Base-by-base conservation (phyloP, 2,888 invertebrate species). In the Tipula lateralis region DNA sequence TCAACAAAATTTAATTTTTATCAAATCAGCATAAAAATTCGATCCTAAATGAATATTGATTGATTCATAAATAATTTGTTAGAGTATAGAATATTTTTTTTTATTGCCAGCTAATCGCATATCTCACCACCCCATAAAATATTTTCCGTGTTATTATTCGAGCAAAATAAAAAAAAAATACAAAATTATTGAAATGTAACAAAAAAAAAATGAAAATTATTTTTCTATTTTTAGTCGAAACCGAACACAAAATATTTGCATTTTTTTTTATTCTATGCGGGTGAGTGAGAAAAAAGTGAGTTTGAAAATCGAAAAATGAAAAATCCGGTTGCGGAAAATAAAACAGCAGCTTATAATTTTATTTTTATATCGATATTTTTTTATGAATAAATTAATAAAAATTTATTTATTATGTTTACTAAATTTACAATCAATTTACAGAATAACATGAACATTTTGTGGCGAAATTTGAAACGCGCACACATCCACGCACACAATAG, bases 41-140 rank as follows among this genome's bases (percentile, higher is more conserved):
- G 19, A 66, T 66, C 66, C 66, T 66, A 66, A 66, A 66, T 66
- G 66, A 66, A 66, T 66, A 66, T 66, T 66, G 66, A 66, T 66
- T 66, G 66, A 66, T 66, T 66, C 66, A 66, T 66, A 66, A 66
- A 66, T 66, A 66, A 66, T 66, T 66, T 66, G 24, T 66, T 24
- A 66, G 66, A 66, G 19, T 66, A 66, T 19, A 66, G 9, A 12
- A 66, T 24, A 1, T 19, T 66, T 66, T 66, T 24, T 66, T 19
- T 24, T 66, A 7, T 9, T 66, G 66, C 24, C 66, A 66, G 66
- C 66, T 66, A 66, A 66, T 66, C 66, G 24, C 24, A 66, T 66
- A 66, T n/a, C n/a, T 66, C 66, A 24, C 66, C 66, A 66, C 66
- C 66, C 66, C 24, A 24, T 13, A 24, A 9, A 36, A 44, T 16